These are phyloP conservation scores for Camptogramma bilineatum DNA, from an alignment of 2,888 invertebrate species.

Conservation along the genomic window DNA sequence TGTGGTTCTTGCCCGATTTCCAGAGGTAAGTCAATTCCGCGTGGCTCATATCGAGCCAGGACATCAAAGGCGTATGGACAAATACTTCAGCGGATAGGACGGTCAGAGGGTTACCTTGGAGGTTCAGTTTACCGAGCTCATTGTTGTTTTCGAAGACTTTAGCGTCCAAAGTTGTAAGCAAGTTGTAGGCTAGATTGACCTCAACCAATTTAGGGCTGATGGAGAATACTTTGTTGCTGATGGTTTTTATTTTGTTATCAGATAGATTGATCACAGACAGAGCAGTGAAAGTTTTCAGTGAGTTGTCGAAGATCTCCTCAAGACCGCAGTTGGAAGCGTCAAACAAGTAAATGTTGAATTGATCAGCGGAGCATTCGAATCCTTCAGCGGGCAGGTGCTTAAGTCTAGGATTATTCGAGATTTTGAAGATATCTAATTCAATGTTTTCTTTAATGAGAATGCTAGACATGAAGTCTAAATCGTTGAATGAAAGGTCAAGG, in stretches of 20 bases:
- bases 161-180: conserved; percentile 86
- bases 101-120: conserved; percentile 90
- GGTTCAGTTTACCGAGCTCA: conserved; percentile 87
- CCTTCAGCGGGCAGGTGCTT: conserved; percentile 88
- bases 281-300: conserved; percentile 90
- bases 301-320: conserved; percentile 85
- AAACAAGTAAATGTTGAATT: conserved; percentile 88
- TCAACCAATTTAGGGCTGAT: conserved; percentile 86
- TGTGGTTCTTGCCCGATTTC: conserved; percentile 81
- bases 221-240: conserved; percentile 84
- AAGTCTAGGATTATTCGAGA: conserved; percentile 89
- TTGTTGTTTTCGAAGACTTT: conserved; percentile 88
- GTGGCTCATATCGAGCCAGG: conserved; percentile 89
- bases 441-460: conserved; percentile 89
- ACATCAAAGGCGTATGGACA: conserved; percentile 85
- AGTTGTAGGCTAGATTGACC: conserved; percentile 90
- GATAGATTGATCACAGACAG: conserved; percentile 88
- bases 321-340: conserved; percentile 91
- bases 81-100: conserved; percentile 89
- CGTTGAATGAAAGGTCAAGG: conserved; percentile 90
- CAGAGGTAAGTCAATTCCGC: conserved; percentile 88
- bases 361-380: conserved; percentile 86
- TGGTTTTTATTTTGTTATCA: conserved; percentile 87
- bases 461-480: conserved; percentile 87
- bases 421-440: conserved; percentile 88